A percentile compares a stretch with the other conserved stretches of the same genome.
Conservation (phyloP, 2,797 vertebrate genomes). For the Threskiornis aethiopicus region DNA sequence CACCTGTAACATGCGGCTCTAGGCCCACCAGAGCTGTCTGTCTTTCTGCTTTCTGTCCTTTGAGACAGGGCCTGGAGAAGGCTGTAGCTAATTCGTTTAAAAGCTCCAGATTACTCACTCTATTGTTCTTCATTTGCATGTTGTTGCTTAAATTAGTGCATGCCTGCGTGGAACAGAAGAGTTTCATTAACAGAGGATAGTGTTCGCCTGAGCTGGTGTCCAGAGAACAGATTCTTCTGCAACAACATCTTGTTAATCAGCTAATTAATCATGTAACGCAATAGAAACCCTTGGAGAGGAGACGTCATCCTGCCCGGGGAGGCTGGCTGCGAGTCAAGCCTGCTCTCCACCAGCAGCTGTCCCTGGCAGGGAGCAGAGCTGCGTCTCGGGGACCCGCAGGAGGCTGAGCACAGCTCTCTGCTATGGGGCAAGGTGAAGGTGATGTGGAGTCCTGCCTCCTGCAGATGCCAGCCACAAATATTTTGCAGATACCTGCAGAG, state of each 20-base stretch:
- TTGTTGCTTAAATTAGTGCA: constrained; percentile 34
- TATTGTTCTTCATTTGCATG: constrained; percentile 39
- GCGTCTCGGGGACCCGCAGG: fast-evolving
- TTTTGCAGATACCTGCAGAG: not conserved
- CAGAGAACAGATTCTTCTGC: constrained; percentile 42
- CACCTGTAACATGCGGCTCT: not conserved
- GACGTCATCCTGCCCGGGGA: not conserved
- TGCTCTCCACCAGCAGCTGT: not conserved
- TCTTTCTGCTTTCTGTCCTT: not conserved
- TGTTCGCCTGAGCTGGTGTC: not conserved
- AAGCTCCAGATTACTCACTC: not conserved
- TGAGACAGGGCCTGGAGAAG: not conserved
- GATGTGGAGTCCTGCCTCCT: not conserved
- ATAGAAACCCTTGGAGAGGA: not conserved
- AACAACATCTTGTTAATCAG: constrained; percentile 55
- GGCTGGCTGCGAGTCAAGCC: not conserved
- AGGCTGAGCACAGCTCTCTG: not conserved
- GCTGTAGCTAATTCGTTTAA: constrained; percentile 2
- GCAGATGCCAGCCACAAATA: not conserved
- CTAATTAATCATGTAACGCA: constrained; percentile 59
- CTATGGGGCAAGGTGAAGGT: not conserved
- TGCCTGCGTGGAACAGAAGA: not conserved
- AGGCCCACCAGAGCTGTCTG: not conserved
- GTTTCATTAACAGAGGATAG: constrained; percentile 31
- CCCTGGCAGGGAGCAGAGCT: not conserved